Base-by-base conservation (phyloP, 2,113 vertebrate genomes). In the Tricholaema leucomelas region DNA sequence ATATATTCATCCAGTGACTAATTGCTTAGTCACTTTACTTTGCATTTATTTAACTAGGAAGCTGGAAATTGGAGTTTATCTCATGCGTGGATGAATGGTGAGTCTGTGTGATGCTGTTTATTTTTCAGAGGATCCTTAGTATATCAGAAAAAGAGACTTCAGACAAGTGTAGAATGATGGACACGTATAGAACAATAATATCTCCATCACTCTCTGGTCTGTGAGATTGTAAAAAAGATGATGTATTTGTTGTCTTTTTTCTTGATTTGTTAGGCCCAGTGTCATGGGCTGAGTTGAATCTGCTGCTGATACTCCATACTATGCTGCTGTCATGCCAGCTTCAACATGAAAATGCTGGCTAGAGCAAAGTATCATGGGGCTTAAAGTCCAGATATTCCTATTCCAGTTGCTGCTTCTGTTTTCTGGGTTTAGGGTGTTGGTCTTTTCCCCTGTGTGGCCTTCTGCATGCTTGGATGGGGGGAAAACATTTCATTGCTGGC, bases 21-120 rank as follows among this genome's bases (percentile, higher is more conserved):
- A 56, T 65, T 87, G 72, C 48, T 78, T 74, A 38, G 61, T 75
- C 80, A 67, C 17, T 88, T 85, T 77, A 44, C 84, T 93, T 93
- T 79, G 77, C 54, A 40, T 78, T 91, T 88, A 28, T 35, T 52
- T 64, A 59, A n/a, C 48, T 56, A 15, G 38, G n/a, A 35, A 76
- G n/a, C 75, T 81, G 52, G 42, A 67, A 66, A 64, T 80, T 8
- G 40, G 66, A 71, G 15, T 85, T 80, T 71, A 7, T 74, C 30
- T 88, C 30, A 10, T 17, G 15, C 56, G 12, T 88, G 73, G 58
- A 31, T 69, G 73, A 71, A 30, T 74, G 40, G 28, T 70, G 76
- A 31, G 36, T 73, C 38, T 76, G 17, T 75, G 35, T 27, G 27
- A 21, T 65, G 31, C 8, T 69, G 9, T 74, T 92, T 84, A 13